Conservation (phyloP, 2,888 invertebrate genomes). For the Cryptosula pallasiana region DNA sequence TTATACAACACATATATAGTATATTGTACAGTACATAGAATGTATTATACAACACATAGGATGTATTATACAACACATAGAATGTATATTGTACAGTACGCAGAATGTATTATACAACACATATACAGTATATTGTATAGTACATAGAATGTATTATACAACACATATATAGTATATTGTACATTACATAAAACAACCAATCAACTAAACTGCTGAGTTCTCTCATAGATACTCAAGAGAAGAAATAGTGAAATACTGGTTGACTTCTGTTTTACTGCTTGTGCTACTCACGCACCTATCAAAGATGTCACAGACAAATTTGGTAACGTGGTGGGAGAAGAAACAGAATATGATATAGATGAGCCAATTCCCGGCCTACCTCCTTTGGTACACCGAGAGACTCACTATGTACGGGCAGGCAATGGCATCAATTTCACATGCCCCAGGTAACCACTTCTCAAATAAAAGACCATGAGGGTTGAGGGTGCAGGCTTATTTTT, state of each 20-base stretch:
- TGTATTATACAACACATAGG: too few relatives aligned
- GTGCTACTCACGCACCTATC: conserved; percentile 26
- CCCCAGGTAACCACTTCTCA: conserved; percentile 34
- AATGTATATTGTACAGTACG: not conserved
- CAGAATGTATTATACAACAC: not conserved
- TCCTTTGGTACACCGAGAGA: conserved; percentile 35
- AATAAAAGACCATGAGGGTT: too few relatives aligned
- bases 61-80: too few relatives aligned
- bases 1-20: too few relatives aligned
- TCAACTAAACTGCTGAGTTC: too few relatives aligned
- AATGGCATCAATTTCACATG: conserved; percentile 38
- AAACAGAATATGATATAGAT: conserved; percentile 36
- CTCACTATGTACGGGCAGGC: conserved; percentile 36
- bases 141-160: too few relatives aligned
- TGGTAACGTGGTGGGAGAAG: conserved; percentile 57
- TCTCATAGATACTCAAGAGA: not conserved
- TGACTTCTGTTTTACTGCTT: conserved; percentile 53
- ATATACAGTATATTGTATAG: not conserved
- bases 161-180: too few relatives aligned
- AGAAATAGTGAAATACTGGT: conserved; percentile 58
- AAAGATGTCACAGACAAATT: conserved; percentile 57
- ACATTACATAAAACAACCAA: too few relatives aligned
- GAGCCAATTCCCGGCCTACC: conserved; percentile 34
- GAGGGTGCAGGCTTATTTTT: too few relatives aligned
- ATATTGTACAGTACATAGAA: too few relatives aligned